phyloP scores from a whole-genome alignment of 2,888 invertebrate species.

The Dasysyrphus albostriatus region DNA sequence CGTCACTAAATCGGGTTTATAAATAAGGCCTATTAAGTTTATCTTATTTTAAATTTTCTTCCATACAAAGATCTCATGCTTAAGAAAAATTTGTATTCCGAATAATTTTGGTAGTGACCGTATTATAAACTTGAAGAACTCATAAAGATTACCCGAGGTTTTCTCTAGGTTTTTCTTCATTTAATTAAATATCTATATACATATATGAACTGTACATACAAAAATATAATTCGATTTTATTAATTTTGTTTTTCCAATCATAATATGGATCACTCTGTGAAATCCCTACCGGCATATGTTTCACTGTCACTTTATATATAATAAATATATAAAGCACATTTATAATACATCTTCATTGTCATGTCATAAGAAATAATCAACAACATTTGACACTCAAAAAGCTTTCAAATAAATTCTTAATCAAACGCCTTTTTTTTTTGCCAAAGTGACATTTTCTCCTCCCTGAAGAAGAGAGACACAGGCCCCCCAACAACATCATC shows the following conservation, averaged over 20 bases:
- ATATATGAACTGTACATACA: too few relatives aligned
- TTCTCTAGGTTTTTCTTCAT: too few relatives aligned
- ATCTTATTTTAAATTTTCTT: too few relatives aligned
- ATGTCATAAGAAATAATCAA: slow-evolving; percentile 16
- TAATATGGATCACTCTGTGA: background rate
- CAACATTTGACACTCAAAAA: slow-evolving; percentile 38
- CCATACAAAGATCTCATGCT: too few relatives aligned
- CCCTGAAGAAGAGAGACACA: background rate
- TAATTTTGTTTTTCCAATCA: background rate
- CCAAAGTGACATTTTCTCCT: background rate
- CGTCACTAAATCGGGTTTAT: too few relatives aligned
- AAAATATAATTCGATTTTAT: background rate
- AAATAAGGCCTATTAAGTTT: too few relatives aligned
- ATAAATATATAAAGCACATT: background rate
- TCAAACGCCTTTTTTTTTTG: slow-evolving; percentile 8
- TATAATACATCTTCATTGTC: slow-evolving; percentile 18
- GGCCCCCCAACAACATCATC: background rate
- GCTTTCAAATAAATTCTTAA: slow-evolving; percentile 26
- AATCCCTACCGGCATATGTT: background rate
- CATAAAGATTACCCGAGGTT: too few relatives aligned
- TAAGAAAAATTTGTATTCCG: too few relatives aligned
- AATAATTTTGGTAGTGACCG: too few relatives aligned
- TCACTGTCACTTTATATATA: background rate
- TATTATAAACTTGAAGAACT: too few relatives aligned
- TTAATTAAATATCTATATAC: too few relatives aligned